phyloP scores from a whole-genome alignment of 2,797 vertebrate genomes.

The Pipistrellus pipistrellus region DNA sequence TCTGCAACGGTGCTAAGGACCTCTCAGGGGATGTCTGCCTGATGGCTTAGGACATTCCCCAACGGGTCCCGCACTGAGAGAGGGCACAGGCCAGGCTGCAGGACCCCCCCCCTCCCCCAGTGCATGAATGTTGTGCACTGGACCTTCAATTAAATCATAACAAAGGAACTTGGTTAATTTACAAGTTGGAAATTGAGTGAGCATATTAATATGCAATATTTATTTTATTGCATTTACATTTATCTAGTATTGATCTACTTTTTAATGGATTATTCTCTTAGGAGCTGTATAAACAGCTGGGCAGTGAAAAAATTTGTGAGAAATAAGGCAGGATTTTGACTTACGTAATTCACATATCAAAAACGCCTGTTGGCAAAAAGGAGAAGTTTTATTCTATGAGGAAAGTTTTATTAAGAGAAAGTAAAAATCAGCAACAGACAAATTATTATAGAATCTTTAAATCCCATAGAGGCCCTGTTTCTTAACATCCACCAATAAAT shows the following conservation, averaged over 20 bases:
- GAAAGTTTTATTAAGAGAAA: conserved; percentile 42
- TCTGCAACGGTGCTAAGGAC: too few relatives aligned
- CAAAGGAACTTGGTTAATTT: conserved; percentile 1
- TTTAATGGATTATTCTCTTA: conserved; percentile 18
- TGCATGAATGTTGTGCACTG: too few relatives aligned
- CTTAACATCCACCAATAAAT: not conserved
- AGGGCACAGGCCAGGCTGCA: too few relatives aligned
- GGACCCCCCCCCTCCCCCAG: too few relatives aligned
- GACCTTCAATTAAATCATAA: not conserved
- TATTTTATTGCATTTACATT: too few relatives aligned
- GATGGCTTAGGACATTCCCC: too few relatives aligned
- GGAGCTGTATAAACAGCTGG: not conserved
- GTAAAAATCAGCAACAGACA: not conserved
- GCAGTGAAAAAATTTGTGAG: conserved; percentile 25
- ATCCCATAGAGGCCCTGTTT: not conserved
- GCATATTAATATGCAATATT: not conserved
- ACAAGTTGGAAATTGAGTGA: not conserved
- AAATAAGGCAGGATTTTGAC: conserved; percentile 30
- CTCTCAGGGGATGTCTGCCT: too few relatives aligned
- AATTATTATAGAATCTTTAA: not conserved
- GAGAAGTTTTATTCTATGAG: not conserved
- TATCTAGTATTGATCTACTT: not conserved
- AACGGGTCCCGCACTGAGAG: too few relatives aligned
- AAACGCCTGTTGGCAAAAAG: not conserved
- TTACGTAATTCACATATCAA: conserved; percentile 39